Percentiles rank a stretch among this genome's conserved stretches.
Conservation (phyloP, 2,888 invertebrate genomes). For the Drosophila pegasa region DNA sequence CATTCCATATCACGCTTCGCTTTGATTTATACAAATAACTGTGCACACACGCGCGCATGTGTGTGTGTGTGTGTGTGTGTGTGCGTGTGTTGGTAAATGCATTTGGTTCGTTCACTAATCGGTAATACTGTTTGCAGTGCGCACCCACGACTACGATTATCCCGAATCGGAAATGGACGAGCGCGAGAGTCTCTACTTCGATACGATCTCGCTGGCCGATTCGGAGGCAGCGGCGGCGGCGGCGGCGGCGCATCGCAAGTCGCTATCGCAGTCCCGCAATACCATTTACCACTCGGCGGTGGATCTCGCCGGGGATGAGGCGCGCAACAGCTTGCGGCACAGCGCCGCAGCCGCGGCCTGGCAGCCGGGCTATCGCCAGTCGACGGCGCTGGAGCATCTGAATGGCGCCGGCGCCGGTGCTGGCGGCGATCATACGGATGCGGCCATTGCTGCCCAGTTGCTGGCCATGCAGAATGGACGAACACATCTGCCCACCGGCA, state of each 20-base stretch:
- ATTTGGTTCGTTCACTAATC: conserved; percentile 35
- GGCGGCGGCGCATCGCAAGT: conserved; percentile 84
- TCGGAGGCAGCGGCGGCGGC: conserved; percentile 84
- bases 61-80: neutral
- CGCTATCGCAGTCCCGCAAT: conserved; percentile 86
- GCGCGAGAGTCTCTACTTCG: conserved; percentile 84
- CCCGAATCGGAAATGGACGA: conserved; percentile 85
- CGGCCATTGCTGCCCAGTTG: conserved; percentile 52
- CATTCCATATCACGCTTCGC: conserved; percentile 10
- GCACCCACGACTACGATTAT: conserved; percentile 84
- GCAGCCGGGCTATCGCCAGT: conserved; percentile 80
- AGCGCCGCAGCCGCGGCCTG: conserved; percentile 52
- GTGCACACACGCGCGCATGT: neutral
- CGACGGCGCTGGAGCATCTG: conserved; percentile 83
- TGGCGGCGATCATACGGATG: conserved; percentile 46
- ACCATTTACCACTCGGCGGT: conserved; percentile 87
- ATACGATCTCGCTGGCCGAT: conserved; percentile 84
- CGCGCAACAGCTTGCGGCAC: conserved; percentile 71
- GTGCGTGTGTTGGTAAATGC: neutral
- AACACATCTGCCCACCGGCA: conserved; percentile 62
- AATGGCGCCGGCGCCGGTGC: conserved; percentile 35
- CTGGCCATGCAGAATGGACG: conserved; percentile 78
- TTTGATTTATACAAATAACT: neutral
- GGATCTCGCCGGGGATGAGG: conserved; percentile 85
- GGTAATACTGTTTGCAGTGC: conserved; percentile 76